Conservation (phyloP, 2,888 invertebrate genomes). For the Erynnis tages region DNA sequence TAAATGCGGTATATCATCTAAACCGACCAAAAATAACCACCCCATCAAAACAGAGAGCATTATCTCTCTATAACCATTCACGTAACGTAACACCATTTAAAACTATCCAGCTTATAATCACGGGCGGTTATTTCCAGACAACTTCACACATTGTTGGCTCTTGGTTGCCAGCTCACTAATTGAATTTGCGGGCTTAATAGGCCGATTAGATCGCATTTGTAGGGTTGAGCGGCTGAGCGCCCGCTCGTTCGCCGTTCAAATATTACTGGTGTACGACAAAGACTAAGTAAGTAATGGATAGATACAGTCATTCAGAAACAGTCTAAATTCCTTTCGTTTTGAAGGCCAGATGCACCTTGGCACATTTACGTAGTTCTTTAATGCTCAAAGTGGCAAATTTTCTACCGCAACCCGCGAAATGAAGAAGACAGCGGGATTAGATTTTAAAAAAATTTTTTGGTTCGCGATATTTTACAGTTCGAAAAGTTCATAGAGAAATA, state of each 20-base stretch:
- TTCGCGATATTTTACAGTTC: too few relatives aligned
- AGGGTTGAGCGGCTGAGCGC: slow-evolving; percentile 40
- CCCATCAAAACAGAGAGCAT: not conserved
- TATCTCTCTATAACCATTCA: not conserved
- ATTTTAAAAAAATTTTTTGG: too few relatives aligned
- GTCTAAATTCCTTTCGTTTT: too few relatives aligned
- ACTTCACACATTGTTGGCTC: slow-evolving; percentile 27
- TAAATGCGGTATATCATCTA: too few relatives aligned
- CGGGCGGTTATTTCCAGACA: slow-evolving; percentile 16
- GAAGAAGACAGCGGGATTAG: too few relatives aligned
- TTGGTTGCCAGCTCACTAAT: slow-evolving; percentile 40
- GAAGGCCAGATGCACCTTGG: too few relatives aligned
- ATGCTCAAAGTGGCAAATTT: too few relatives aligned
- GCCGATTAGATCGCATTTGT: slow-evolving; percentile 51
- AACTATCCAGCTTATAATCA: slow-evolving; percentile 17
- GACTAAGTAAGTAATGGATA: too few relatives aligned
- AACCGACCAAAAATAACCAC: not conserved
- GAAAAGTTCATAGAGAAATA: too few relatives aligned
- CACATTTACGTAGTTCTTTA: too few relatives aligned
- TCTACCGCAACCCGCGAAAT: too few relatives aligned
- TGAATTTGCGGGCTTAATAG: slow-evolving; percentile 58
- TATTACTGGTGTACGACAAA: slow-evolving; percentile 5
- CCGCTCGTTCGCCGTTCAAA: slow-evolving; percentile 7
- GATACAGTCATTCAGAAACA: too few relatives aligned
- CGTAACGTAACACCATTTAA: not conserved